These are phyloP conservation scores for Fissipunctia ypsillon DNA, from an alignment of 2,888 invertebrate species.

Conservation along the genomic window DNA sequence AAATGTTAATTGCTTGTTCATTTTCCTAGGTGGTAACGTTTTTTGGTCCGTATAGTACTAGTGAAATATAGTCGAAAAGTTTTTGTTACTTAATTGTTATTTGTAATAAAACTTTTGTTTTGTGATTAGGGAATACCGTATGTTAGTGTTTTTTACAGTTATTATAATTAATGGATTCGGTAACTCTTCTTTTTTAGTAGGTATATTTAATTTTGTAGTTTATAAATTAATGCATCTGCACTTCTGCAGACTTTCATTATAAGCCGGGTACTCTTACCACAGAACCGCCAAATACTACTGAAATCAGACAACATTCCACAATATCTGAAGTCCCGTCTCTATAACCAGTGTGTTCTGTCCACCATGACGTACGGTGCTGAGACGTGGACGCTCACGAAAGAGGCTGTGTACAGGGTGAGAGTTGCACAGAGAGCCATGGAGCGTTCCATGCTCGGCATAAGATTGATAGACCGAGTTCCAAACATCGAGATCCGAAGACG, in stretches of 20 bases:
- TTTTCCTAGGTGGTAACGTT: slow-evolving; percentile 35
- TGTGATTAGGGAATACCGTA: slow-evolving; percentile 5
- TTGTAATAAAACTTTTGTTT: slow-evolving; percentile 25
- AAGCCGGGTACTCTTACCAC: background rate
- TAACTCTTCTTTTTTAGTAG: background rate
- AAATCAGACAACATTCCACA: no score
- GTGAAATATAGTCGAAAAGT: slow-evolving; percentile 33
- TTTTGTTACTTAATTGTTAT: slow-evolving; percentile 42
- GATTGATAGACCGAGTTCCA: no score
- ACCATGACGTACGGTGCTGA: no score
- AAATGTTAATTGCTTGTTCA: slow-evolving; percentile 61
- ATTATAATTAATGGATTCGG: background rate
- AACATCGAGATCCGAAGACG: no score
- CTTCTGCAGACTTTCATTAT: background rate
- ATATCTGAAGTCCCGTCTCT: no score
- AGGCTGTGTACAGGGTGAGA: no score
- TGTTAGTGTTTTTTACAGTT: background rate
- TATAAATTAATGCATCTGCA: background rate
- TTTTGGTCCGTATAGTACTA: slow-evolving; percentile 12
- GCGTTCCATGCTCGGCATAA: no score
- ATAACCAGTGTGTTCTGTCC: no score
- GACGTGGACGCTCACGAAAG: no score
- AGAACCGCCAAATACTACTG: no score
- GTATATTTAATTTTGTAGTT: background rate
- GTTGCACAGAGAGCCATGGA: no score